Evolutionary conservation across 2,797 vertebrate genomes (phyloP), one percentile per base, ranked within the genome.

Genomic region (Rhabdophis nuchalis): DNA sequence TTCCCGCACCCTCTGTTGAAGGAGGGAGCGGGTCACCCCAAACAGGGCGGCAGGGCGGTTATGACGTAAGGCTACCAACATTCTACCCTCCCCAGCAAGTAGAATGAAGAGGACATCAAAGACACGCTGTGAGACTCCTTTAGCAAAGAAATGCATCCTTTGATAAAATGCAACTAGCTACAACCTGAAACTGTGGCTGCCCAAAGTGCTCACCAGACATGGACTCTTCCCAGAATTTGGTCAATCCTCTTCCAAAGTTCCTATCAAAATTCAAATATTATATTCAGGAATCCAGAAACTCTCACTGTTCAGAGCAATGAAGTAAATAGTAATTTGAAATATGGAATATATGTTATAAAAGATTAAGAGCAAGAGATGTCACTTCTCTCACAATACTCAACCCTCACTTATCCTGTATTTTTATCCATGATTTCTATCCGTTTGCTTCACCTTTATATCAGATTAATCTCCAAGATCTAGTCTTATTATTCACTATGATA

Each of bases 131-230:
- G 1, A 58, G 3, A 58, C 3, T 27, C 10, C 23, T 60, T 60
- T 60, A 27, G 25, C 3, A 60, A 60, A 27, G 58, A 60, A 60
- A 60, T 60, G 3, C 9, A 27, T 60, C 58, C 58, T 27, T 27
- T 60, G 58, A 10, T 9, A 27, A 27, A 27, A 27, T 8, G 3
- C 8, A 8, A 9, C 2, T 58, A 56, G 16, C 16, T 56, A 18
- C 25, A 60, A 60, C 9, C 2, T 60, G 58, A 60, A 64, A 64
- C 61, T n/a, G 12, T 64, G 61, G 61, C 61, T 64, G 29, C 29
- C 29, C 12, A n/a, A n/a, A n/a, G 2, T 6, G 0, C 5, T 5
- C 13, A n/a, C 2, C 12, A 14, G 4, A 64, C 12, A 64, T n/a
- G 29, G 61, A 50, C 5, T 6, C 4, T 50, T 50, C 46, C 13